Conservation (phyloP, 2,797 vertebrate genomes). For the Chiropotes sagulatus region DNA sequence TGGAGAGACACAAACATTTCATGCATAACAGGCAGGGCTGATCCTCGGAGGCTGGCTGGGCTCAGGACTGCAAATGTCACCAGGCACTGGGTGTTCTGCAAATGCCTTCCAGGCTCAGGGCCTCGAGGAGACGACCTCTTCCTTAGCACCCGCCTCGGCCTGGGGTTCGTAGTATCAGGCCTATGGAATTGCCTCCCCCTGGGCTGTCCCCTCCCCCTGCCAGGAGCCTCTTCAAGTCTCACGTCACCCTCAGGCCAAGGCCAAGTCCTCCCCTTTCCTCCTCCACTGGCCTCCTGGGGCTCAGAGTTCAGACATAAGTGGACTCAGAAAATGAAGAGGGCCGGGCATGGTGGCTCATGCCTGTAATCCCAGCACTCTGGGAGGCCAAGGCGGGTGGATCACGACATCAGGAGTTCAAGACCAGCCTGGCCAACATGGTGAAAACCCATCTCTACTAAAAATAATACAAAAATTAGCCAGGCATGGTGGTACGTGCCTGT, state of each 20-base stretch:
- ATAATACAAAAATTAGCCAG: too few relatives aligned
- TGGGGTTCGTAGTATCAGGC: accelerated
- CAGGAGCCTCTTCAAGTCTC: not conserved
- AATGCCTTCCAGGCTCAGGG: not conserved
- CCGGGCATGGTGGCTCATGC: too few relatives aligned
- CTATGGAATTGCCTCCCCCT: not conserved
- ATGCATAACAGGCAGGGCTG: too few relatives aligned
- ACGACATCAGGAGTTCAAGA: too few relatives aligned
- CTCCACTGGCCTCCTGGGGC: not conserved
- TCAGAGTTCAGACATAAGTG: not conserved
- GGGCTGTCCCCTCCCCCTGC: too few relatives aligned
- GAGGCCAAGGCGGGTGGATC: too few relatives aligned
- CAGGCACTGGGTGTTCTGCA: not conserved
- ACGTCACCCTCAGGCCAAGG: not conserved
- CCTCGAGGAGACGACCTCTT: not conserved
- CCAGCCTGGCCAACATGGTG: too few relatives aligned
- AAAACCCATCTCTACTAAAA: too few relatives aligned
- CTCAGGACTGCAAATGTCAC: not conserved
- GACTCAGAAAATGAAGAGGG: not conserved
- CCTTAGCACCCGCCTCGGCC: not conserved
- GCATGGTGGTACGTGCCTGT: too few relatives aligned
- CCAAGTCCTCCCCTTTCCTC: not conserved
- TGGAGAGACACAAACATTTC: not conserved
- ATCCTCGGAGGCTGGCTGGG: not conserved
- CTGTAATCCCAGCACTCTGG: too few relatives aligned